Evolutionary conservation across 2,888 invertebrate species (phyloP).

Genomic region (Noctuana brunneofusca): DNA sequence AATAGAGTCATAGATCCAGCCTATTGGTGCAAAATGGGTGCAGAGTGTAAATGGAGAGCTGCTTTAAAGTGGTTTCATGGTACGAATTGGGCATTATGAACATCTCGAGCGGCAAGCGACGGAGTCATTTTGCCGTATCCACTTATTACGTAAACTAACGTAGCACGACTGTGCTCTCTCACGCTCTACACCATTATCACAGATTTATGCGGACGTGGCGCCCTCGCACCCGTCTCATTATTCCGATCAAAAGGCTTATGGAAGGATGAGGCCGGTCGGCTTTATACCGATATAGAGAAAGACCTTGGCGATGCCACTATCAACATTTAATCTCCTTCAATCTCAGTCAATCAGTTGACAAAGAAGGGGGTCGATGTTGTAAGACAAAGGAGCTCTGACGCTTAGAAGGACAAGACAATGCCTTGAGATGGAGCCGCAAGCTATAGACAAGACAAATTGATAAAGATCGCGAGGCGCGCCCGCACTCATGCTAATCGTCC

Average conservation of each 20-base stretch:
- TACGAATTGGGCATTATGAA: conserved; percentile 57
- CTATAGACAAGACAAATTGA: conserved; percentile 67
- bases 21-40: conserved; percentile 28
- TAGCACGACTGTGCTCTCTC: conserved; percentile 74
- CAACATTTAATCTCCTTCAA: conserved; percentile 60
- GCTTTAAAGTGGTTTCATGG: conserved; percentile 45
- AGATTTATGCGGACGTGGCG: conserved; percentile 70
- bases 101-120: conserved; percentile 49
- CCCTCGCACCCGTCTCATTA: conserved; percentile 73
- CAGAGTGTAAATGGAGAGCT: conserved; percentile 20
- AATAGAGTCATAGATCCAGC: conserved; percentile 46
- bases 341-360: conserved; percentile 60
- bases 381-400: conserved; percentile 61
- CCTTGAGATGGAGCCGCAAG: conserved; percentile 53
- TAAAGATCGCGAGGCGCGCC: conserved; percentile 64
- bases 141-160: conserved; percentile 73
- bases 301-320: conserved; percentile 70
- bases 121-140: conserved; percentile 59
- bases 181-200: conserved; percentile 71
- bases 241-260: conserved; percentile 65
- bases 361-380: conserved; percentile 60
- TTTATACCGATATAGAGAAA: conserved; percentile 62
- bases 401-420: conserved; percentile 72
- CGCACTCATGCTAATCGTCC: conserved; percentile 68
- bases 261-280: conserved; percentile 58